phyloP scores from a whole-genome alignment of 2,888 invertebrate species.

The Nomada flava region DNA sequence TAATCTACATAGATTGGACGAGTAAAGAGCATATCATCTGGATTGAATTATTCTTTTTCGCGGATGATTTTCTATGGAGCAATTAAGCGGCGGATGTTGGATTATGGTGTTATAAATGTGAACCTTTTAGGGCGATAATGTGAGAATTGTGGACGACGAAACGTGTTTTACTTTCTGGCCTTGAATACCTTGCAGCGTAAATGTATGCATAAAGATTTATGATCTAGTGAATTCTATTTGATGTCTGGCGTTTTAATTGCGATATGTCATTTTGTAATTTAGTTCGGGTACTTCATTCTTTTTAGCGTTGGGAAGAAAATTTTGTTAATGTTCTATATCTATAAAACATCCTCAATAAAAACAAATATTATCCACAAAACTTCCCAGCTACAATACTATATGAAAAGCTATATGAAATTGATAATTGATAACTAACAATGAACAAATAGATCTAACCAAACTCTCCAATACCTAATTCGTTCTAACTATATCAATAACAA shows the following conservation, averaged over 20 bases:
- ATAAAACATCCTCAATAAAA: no score
- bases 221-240: not conserved
- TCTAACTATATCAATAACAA: not conserved
- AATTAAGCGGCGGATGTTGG: conserved; percentile 12
- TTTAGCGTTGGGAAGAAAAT: no score
- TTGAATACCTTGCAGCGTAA: not conserved
- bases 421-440: no score
- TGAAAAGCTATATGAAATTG: no score
- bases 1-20: conserved; percentile 13
- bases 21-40: conserved; percentile 7
- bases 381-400: no score
- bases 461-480: not conserved
- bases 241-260: no score
- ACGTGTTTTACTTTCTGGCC: not conserved
- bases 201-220: not conserved
- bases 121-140: not conserved
- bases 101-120: conserved; percentile 4
- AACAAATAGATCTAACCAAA: not conserved
- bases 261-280: no score
- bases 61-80: not conserved
- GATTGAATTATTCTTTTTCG: conserved; percentile 24
- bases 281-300: no score
- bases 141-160: not conserved
- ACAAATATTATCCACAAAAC: no score
- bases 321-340: no score